Base-by-base conservation (phyloP, 1,140 invertebrate genomes). In the Eurosta solidaginis region DNA sequence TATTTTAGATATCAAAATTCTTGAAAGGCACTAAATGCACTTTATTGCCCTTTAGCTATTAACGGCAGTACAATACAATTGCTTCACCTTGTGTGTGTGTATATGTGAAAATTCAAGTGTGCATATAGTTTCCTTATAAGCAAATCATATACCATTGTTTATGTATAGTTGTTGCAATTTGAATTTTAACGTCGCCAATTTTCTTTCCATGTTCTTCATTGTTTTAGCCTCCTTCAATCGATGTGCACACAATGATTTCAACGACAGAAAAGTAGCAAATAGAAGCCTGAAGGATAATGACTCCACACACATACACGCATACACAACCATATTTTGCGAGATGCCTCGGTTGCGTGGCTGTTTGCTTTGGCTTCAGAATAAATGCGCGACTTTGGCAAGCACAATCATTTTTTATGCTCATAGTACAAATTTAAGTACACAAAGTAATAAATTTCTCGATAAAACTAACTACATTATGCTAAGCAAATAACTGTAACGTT, bases 361-460 rank as follows among this genome's bases (percentile, higher is more conserved):
- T n/a, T n/a, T n/a, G n/a, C n/a, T n/a, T n/a, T n/a, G n/a, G n/a
- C n/a, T n/a, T n/a, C n/a, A 17, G 14, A 59, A 59, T 33, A 59
- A 59, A 59, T 59, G 27, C 27, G 27, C 59, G 59, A 40, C 20
- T 68, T 29, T 68, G 59, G 59, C 59, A 40, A 40, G 59, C 29
- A 10, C 29, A 20, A 40, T 14, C 6, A 59, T 59, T 59, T 59
- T 59, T 59, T 33, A 59, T 36, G 27, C 59, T 3, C 50, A 25
- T 9, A 7, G 10, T 29, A 25, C 25, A 54, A 25, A 54, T 54
- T 68, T 40, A n/a, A 10, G 59, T 68, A 68, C 59, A 68, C 59
- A 68, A 68, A 68, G 59, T 68, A 68, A 68, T 68, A 68, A 68
- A 68, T 68, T 68, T 68, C 36, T 40, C 36, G 33, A 68, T 68